Evolutionary conservation across 2,797 vertebrate genomes (phyloP), one percentile per base, ranked within the genome.

Genomic region (Salmo trutta): DNA sequence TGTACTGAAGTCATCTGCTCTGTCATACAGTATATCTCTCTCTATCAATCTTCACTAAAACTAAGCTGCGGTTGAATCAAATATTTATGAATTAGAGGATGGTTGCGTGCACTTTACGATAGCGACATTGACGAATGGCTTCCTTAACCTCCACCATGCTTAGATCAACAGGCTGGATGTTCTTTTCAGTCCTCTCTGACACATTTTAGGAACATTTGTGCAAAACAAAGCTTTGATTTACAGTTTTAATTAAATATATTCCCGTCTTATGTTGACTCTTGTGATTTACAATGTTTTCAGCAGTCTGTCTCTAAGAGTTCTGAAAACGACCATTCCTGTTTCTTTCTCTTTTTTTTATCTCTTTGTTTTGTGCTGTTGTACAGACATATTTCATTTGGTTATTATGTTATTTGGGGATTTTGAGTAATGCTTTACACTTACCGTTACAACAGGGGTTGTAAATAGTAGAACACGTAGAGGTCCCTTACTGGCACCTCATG

Each of bases 161-260:
- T n/a, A 7, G 54, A 14, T 47, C 41, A 17, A 56, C 53, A 17
- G 3, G 17, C 17, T 12, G 21, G 8, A 24, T 10, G n/a, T 64
- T 64, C 19, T 59, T n/a, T 24, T 64, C 17, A 17, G 16, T 17
- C 62, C 62, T n/a, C 54, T 24, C 21, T 64, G 62, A 64, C 59
- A 64, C 62, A 64, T 5, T n/a, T 56, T 69, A 14, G 52, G 4
- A 56, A 19, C 27, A 21, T 16, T 68, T 27, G 17, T 71, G 33
- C 16, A 51, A 51, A 27, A 52, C 66, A 64, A 12, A 21, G 5
- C 51, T n/a, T 21, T 75, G 54, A 71, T 71, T 71, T 64, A 52
- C 51, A 64, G 27, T 75, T 31, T 71, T 36, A 70, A 52, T 65
- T 36, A 64, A 74, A 24, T 3, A 47, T 59, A 5, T 71, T 62